Conservation (phyloP, 2,888 invertebrate species). For the Synanthedon formicaeformis region DNA sequence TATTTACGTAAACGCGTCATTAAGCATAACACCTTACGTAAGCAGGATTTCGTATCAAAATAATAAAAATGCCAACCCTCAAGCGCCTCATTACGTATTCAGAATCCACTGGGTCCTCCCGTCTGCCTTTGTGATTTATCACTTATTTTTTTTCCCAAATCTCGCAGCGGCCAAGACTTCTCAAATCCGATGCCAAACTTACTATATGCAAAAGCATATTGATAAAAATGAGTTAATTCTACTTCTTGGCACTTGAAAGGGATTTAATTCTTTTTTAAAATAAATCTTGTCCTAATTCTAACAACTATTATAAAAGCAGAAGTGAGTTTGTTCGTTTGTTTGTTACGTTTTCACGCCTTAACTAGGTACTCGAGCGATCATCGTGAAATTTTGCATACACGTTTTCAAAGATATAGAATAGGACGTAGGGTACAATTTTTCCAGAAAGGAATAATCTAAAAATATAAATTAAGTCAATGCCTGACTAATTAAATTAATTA, state of each 20-base stretch:
- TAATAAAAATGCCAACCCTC: slow-evolving; percentile 35
- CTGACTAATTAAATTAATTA: too few relatives aligned
- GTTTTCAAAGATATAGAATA: too few relatives aligned
- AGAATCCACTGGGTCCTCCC: slow-evolving; percentile 34
- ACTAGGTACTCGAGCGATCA: too few relatives aligned
- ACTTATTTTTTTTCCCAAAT: slow-evolving; percentile 38
- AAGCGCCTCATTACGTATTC: slow-evolving; percentile 57
- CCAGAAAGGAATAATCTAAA: too few relatives aligned
- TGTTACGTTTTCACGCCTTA: too few relatives aligned
- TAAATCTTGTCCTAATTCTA: neutral
- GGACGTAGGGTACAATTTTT: too few relatives aligned
- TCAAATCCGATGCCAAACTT: slow-evolving; percentile 37
- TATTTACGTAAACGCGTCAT: neutral
- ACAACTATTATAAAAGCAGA: neutral
- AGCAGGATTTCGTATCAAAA: neutral
- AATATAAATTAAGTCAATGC: too few relatives aligned
- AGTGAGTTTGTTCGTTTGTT: too few relatives aligned
- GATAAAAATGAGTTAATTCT: slow-evolving; percentile 37
- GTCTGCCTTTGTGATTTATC: slow-evolving; percentile 59
- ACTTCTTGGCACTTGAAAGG: slow-evolving; percentile 18
- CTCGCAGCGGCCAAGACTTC: slow-evolving; percentile 35
- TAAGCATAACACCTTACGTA: neutral
- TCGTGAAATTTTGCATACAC: too few relatives aligned
- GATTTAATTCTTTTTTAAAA: slow-evolving; percentile 1
- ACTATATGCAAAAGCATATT: slow-evolving; percentile 54